phyloP scores from a whole-genome alignment of 2,888 invertebrate genomes.

The Ichneumoninae sp. region DNA sequence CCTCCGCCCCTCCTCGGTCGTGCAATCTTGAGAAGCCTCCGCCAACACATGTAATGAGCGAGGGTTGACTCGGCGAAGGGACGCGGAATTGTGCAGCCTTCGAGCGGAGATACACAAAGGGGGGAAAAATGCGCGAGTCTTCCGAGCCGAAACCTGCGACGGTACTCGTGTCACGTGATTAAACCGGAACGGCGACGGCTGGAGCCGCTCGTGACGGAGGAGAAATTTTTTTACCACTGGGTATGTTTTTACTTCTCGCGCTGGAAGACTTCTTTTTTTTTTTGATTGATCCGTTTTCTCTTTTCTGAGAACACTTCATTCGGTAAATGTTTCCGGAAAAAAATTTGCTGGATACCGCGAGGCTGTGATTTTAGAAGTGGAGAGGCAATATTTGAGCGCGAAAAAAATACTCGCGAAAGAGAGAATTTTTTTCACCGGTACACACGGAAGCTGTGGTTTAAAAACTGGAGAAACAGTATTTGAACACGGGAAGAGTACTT shows the following conservation, averaged over 20 bases:
- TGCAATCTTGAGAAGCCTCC: slow-evolving; percentile 9
- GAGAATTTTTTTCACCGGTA: no score
- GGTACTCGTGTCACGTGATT: neutral
- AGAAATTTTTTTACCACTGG: neutral
- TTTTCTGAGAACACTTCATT: no score
- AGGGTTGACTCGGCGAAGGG: slow-evolving; percentile 24
- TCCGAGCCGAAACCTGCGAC: neutral
- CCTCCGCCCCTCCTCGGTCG: neutral
- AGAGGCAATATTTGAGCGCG: no score
- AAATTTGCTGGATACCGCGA: no score
- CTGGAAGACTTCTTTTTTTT: neutral
- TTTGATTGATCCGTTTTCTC: neutral
- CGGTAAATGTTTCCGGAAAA: no score
- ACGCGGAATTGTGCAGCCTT: neutral
- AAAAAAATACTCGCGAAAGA: no score
- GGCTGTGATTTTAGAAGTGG: no score
- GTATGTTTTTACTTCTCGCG: neutral
- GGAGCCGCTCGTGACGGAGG: neutral
- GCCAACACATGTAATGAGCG: slow-evolving; percentile 39
- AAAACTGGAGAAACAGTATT: no score
- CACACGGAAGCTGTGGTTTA: no score
- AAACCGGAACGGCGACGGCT: neutral
- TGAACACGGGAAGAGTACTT: no score
- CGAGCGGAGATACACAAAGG: neutral
- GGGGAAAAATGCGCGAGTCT: neutral